These are phyloP conservation scores for Brachylomia viminalis DNA, from an alignment of 2,888 invertebrate genomes.

Conservation along the genomic window DNA sequence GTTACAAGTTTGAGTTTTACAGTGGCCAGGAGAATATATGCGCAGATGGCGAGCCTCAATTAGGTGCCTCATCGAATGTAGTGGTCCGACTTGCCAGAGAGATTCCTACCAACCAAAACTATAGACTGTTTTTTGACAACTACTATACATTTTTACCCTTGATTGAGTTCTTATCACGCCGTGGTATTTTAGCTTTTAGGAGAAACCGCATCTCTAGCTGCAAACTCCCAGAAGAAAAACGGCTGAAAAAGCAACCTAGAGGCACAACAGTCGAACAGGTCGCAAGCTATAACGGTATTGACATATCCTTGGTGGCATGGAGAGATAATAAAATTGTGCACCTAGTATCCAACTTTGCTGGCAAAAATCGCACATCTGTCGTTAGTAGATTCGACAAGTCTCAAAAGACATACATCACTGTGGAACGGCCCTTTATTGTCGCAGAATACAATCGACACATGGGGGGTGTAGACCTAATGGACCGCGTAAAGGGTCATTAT, in stretches of 20 bases:
- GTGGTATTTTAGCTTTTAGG: conserved; percentile 35
- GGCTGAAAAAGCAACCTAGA: conserved; percentile 10
- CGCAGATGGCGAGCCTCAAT: conserved; percentile 58
- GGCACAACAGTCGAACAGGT: conserved; percentile 36
- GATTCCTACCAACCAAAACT: conserved; percentile 69
- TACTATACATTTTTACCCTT: conserved; percentile 34
- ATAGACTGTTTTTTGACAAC: conserved; percentile 69
- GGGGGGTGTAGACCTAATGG: conserved; percentile 25
- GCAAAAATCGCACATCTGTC: conserved; percentile 35
- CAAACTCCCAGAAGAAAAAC: conserved; percentile 70
- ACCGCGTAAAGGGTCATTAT: conserved; percentile 29
- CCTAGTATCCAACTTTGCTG: conserved; percentile 62
- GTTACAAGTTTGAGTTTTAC: conserved; percentile 72
- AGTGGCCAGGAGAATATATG: conserved; percentile 66
- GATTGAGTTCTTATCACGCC: conserved; percentile 25
- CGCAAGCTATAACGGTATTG: conserved; percentile 16
- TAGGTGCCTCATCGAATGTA: conserved; percentile 71
- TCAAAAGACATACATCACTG: conserved; percentile 18
- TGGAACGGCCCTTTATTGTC: conserved; percentile 21
- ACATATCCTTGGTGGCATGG: conserved; percentile 38
- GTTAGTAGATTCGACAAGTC: conserved; percentile 28
- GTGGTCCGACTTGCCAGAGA: conserved; percentile 71
- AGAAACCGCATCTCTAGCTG: conserved; percentile 61
- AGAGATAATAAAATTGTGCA: conserved; percentile 59
- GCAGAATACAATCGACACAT: conserved; percentile 15